These are phyloP conservation scores for Misgurnus anguillicaudatus DNA, from an alignment of 2,113 vertebrate species.

Conservation along the genomic window DNA sequence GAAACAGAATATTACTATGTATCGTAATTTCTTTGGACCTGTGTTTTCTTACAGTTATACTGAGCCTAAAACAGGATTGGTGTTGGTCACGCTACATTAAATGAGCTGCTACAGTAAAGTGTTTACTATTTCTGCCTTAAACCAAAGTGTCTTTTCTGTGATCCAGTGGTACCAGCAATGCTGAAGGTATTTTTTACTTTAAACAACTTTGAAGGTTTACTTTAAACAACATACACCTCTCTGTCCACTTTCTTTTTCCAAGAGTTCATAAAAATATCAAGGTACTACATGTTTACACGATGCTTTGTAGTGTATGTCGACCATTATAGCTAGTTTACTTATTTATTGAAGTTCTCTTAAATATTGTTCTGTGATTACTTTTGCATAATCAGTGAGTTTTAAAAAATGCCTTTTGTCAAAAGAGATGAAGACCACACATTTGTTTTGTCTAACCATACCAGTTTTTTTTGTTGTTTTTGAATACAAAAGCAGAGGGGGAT, in stretches of 20 bases:
- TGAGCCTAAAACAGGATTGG: slow-evolving; percentile 53
- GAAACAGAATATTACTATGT: too few species aligned
- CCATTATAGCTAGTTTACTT: background rate
- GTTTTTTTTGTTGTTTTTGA: slow-evolving; percentile 6
- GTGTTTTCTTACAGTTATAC: slow-evolving; percentile 40
- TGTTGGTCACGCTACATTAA: slow-evolving; percentile 50
- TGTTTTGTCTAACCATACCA: background rate
- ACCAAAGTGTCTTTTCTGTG: background rate
- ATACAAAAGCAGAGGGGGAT: background rate
- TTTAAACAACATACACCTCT: slow-evolving; percentile 4
- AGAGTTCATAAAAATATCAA: background rate
- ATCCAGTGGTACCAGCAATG: background rate
- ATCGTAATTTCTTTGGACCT: background rate
- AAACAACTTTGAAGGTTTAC: background rate
- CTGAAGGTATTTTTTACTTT: background rate
- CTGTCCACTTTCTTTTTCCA: background rate
- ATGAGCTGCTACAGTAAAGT: slow-evolving; percentile 12
- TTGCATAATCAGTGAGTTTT: background rate
- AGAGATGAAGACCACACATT: background rate
- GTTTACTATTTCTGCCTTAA: slow-evolving; percentile 8
- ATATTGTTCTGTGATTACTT: background rate
- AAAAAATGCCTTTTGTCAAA: background rate
- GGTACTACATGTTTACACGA: slow-evolving; percentile 3
- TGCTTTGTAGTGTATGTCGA: background rate
- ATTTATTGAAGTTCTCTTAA: background rate